Conservation (phyloP, 2,113 vertebrate genomes). For the Apistogramma diplotaenia region DNA sequence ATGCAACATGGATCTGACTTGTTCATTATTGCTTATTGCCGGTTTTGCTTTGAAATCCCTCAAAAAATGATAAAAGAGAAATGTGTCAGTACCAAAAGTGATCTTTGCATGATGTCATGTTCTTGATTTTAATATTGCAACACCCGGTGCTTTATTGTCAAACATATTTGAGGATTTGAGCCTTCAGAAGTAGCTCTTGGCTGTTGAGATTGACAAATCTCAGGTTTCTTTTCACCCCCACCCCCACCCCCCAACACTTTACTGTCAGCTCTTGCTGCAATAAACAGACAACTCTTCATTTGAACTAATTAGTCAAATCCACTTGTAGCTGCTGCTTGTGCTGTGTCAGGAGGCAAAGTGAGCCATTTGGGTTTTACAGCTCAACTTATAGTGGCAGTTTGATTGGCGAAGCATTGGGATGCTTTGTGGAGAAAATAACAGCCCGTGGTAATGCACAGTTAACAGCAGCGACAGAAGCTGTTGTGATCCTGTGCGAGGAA, state of each 20-base stretch:
- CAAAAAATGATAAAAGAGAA: background rate
- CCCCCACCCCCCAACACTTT: background rate
- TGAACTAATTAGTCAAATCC: conserved; percentile 27
- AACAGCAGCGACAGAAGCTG: conserved; percentile 28
- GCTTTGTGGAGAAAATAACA: background rate
- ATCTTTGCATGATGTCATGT: background rate
- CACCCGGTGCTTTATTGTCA: conserved; percentile 4
- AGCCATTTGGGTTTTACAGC: conserved; percentile 6
- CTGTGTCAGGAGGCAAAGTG: background rate
- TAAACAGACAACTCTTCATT: conserved; percentile 30
- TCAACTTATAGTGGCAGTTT: conserved; percentile 3
- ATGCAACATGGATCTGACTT: background rate
- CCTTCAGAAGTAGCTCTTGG: background rate
- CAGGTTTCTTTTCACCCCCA: background rate
- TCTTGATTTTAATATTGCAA: conserved; percentile 10
- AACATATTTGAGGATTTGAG: background rate
- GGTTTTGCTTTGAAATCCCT: background rate
- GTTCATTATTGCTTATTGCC: background rate
- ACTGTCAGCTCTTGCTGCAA: background rate
- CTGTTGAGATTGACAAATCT: background rate
- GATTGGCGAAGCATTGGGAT: conserved; percentile 1
- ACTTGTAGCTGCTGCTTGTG: background rate
- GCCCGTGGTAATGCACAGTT: conserved; percentile 29
- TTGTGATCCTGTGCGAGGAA: conserved; percentile 6
- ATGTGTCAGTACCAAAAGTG: background rate